Evolutionary conservation across 2,113 vertebrate species (phyloP).

Genomic region (Nyctibius bracteatus): DNA sequence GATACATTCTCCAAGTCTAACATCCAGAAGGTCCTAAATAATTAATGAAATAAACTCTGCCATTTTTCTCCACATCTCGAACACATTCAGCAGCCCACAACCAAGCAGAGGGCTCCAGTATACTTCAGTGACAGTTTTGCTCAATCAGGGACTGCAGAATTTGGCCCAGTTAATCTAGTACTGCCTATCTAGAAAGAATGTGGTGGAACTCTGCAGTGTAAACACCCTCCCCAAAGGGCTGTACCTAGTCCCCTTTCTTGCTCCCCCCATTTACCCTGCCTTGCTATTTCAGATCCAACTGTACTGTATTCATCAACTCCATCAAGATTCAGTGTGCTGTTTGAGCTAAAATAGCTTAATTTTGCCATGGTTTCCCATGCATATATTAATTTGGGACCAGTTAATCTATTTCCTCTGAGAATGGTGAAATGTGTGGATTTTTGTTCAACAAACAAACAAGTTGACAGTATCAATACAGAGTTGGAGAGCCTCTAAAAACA

Average conservation of each 20-base stretch:
- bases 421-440: not conserved
- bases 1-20: not conserved
- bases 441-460: slow-evolving; percentile 46
- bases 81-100: not conserved
- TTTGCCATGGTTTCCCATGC: not conserved
- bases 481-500: slow-evolving; percentile 54
- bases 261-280: not conserved
- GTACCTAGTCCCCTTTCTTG: not conserved
- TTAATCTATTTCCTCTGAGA: not conserved
- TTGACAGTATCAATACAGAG: slow-evolving; percentile 46
- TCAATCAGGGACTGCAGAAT: not conserved
- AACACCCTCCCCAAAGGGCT: not conserved
- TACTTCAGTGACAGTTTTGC: not conserved
- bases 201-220: not conserved
- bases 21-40: not conserved
- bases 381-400: not conserved
- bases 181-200: not conserved
- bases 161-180: not conserved
- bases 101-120: not conserved
- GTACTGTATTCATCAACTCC: not conserved
- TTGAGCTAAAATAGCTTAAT: not conserved
- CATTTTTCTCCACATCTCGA: not conserved
- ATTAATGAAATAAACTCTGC: not conserved
- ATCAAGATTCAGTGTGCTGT: not conserved
- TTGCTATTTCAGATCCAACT: not conserved